Evolutionary conservation across 2,113 vertebrate species (phyloP).

Genomic region (Eira barbara): DNA sequence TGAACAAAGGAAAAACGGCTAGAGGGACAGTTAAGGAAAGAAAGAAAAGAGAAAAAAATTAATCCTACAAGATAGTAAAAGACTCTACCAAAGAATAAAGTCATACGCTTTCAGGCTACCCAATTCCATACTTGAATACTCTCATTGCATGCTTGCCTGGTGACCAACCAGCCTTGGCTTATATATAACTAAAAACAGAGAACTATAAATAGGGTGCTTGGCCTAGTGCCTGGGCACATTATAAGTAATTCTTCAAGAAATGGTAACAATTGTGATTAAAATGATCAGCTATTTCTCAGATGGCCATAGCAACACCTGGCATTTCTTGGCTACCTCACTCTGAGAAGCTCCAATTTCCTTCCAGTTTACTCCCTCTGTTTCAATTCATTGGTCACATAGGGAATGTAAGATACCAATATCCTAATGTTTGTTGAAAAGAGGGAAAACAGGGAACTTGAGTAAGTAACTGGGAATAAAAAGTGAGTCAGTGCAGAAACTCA

Average conservation of each 20-base stretch:
- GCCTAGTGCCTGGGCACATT: background rate
- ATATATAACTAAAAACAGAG: slow-evolving; percentile 41
- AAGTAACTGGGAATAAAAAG: slow-evolving; percentile 46
- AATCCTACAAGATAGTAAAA: background rate
- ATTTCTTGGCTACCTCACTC: background rate
- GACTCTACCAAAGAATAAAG: slow-evolving; percentile 8
- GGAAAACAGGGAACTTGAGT: background rate
- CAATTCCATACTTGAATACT: slow-evolving; percentile 29
- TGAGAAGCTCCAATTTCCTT: background rate
- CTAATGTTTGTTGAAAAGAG: background rate
- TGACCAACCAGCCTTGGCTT: slow-evolving; percentile 46
- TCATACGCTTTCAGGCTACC: background rate
- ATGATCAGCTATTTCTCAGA: slow-evolving; percentile 24
- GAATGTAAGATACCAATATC: background rate
- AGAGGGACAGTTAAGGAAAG: background rate
- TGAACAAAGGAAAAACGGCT: slow-evolving; percentile 24
- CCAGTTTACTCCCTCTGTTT: background rate
- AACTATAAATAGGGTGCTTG: slow-evolving; percentile 60
- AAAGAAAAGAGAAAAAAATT: background rate
- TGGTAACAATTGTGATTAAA: slow-evolving; percentile 23
- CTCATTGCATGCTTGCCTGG: background rate
- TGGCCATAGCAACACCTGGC: background rate
- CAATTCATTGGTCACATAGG: background rate
- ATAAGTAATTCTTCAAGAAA: slow-evolving; percentile 38
- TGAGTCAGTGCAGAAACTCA: slow-evolving; percentile 12